A percentile compares a stretch with the other conserved stretches of the same genome.
These are phyloP conservation scores for Anguilla obscura DNA, from an alignment of 2,797 vertebrate genomes.

Conservation along the genomic window DNA sequence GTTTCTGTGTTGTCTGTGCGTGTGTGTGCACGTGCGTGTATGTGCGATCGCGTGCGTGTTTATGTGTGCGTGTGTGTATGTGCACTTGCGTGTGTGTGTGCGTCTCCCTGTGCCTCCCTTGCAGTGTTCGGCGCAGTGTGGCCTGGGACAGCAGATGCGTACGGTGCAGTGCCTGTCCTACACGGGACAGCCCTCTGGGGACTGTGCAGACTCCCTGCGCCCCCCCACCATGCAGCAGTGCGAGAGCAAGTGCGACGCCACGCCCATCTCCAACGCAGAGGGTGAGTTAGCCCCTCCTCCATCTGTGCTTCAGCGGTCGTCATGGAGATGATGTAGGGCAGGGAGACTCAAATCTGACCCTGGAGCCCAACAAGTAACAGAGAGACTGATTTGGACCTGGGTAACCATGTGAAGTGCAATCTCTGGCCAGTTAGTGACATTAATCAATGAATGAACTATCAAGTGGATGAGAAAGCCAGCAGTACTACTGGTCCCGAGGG, in stretches of 20 bases:
- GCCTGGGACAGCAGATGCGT: slow-evolving; percentile 94
- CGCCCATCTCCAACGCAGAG: slow-evolving; percentile 87
- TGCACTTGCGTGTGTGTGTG: slow-evolving; percentile 17
- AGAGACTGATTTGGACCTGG: background rate
- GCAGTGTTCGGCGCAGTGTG: slow-evolving; percentile 97
- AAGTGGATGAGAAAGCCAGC: background rate
- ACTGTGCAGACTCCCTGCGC: slow-evolving; percentile 83
- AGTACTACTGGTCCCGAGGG: background rate
- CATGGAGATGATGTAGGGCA: background rate
- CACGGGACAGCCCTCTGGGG: slow-evolving; percentile 89
- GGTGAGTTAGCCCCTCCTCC: slow-evolving; percentile 72
- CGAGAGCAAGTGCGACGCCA: slow-evolving; percentile 96
- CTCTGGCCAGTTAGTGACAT: background rate
- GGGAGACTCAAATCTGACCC: background rate
- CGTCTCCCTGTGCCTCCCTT: background rate
- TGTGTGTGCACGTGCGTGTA: background rate
- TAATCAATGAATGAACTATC: background rate
- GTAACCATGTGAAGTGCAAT: background rate
- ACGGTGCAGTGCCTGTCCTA: slow-evolving; percentile 94
- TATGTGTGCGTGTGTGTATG: slow-evolving; percentile 28
- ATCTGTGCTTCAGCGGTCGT: background rate
- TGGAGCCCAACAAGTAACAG: background rate
- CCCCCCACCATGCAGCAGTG: slow-evolving; percentile 95
- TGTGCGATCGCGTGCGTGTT: slow-evolving; percentile 30
- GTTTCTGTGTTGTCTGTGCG: slow-evolving; percentile 15